Conservation (phyloP, 2,797 vertebrate species). For the Gobio occitaniae region DNA sequence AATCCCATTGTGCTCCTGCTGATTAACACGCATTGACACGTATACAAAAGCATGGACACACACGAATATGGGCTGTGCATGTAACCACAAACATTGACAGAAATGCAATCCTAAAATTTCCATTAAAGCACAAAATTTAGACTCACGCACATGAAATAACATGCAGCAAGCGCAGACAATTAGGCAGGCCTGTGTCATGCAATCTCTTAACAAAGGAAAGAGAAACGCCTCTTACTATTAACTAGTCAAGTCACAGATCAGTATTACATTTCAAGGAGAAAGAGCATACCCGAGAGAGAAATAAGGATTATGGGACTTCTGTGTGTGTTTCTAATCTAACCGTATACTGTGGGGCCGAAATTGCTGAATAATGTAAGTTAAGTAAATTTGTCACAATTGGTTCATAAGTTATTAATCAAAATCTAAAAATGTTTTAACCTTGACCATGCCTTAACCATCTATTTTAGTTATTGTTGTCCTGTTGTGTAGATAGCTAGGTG, state of each 20-base stretch:
- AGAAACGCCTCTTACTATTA: constrained; percentile 27
- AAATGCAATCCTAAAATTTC: constrained; percentile 3
- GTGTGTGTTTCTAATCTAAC: neutral
- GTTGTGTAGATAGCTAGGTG: neutral
- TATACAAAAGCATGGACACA: constrained; percentile 30
- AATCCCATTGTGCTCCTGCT: constrained; percentile 44
- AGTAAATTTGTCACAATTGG: neutral
- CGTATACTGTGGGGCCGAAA: neutral
- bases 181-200: neutral
- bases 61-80: constrained; percentile 1
- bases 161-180: neutral
- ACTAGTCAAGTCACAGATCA: neutral
- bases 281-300: neutral
- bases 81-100: neutral
- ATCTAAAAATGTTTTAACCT: neutral
- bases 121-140: neutral
- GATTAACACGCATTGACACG: constrained; percentile 36
- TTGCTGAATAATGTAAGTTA: constrained; percentile 8
- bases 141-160: neutral
- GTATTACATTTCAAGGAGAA: constrained; percentile 18
- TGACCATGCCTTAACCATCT: neutral
- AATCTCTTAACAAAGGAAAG: neutral
- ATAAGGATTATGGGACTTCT: neutral
- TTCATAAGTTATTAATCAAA: neutral
- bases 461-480: neutral